Base-by-base conservation (phyloP, 2,888 invertebrate genomes). In the Metopia argyrocephala region DNA sequence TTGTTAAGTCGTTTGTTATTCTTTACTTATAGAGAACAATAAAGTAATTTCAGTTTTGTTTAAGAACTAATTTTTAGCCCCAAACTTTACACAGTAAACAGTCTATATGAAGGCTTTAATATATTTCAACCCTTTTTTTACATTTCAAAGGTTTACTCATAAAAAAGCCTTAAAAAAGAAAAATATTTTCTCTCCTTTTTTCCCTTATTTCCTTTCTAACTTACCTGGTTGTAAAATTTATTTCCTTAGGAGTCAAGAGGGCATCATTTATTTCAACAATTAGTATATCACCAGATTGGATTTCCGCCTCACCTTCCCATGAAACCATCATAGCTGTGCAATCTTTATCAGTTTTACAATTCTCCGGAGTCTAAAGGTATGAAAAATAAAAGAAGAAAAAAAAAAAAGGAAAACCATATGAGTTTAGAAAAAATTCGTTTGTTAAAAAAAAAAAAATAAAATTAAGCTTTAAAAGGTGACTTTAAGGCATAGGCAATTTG, bases 221-320 rank as follows among this genome's bases (percentile, higher is more conserved):
- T 84, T 85, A 89, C 89, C 87, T 88, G 84, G 82, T 87, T 9
- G 87, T 85, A 66, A 83, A 85, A 73, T 86, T 86, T 20, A 85
- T 83, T 46, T 86, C 85, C 50, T 85, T 91, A 23, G 89, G 87
- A 68, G 89, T 87, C 71, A 94, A 91, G 85, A 92, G 90, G 70
- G 93, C 91, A 89, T 94, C 94, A 85, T 94, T 93, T 89, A 94
- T 93, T 89, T 94, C 93, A 59, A 94, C 94, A 88, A 94, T 92
- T 84, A 94, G 92, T 84, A 94, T 93, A 90, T 94, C 94, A 20
- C 94, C 94, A 83, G 93, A 94, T 89, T 94, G 94, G 84, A 94
- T 93, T 89, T 94, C 94, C 45, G 93, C 93, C 78, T 93, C 91
- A 59, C 93, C 94, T 86, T 94, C 93, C 94, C 94, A 94, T 78